Base-by-base conservation (phyloP, 2,113 vertebrate genomes). In the Sebastes schlegelii region DNA sequence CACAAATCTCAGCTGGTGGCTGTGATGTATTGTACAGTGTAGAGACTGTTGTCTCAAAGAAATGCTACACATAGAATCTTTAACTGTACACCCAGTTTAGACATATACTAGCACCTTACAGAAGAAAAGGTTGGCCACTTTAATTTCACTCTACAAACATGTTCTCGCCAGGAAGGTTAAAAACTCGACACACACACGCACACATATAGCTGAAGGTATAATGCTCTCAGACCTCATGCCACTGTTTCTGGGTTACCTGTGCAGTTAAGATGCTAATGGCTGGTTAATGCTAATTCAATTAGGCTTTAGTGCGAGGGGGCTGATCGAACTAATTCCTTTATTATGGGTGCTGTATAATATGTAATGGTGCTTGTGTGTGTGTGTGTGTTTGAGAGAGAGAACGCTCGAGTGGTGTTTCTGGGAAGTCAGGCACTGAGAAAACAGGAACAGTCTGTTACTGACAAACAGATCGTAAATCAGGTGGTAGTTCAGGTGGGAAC, bases 241-340 rank as follows among this genome's bases (percentile, higher is more conserved):
- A 34, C 23, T 17, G 95, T 95, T 90, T 93, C 95, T 90, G 87
- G 85, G 95, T 85, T 92, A 96, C 95, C 88, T 81, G 79, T 67
- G 87, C 76, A 77, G 65, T 80, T 74, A 86, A 88, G 80, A 91
- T 26, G 43, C 83, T 86, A 87, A 92, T 88, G 93, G 79, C 76
- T 74, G 49, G 77, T 87, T 68, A 61, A 85, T 34, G 17, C 83
- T 95, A 92, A 95, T 94, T 93, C 91, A 94, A 94, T 95, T 95
- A 92, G 79, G 58, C 91, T 95, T 95, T 95, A 96, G 91, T 92
- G 93, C 72, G 7, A 60, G 69, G 61, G 69, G 86, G 78, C 67
- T 83, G 84, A 91, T 92, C 61, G 85, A 80, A 66, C 83, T 89
- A 84, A 89, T 86, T 86, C 74, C 74, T 92, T 92, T 93, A 93